A percentile compares a stretch with the other conserved stretches of the same genome.
Evolutionary conservation across 2,888 invertebrate species (phyloP).

Genomic region (Electrophaes corylata): DNA sequence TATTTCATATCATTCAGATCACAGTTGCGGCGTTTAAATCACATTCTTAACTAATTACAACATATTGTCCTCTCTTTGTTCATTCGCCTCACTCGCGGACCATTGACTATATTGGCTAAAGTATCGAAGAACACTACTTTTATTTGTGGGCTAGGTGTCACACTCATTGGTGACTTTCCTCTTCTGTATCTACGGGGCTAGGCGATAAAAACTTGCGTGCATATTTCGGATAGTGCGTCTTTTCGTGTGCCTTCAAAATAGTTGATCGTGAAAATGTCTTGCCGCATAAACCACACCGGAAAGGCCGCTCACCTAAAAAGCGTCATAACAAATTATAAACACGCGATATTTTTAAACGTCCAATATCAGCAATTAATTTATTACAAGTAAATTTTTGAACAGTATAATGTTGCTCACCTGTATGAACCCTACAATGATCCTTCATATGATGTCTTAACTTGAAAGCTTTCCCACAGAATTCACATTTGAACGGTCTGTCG

Average conservation of each 20-base stretch:
- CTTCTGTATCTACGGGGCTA: constrained; percentile 92
- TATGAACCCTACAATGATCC: constrained; percentile 96
- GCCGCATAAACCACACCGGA: constrained; percentile 94
- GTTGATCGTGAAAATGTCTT: constrained; percentile 96
- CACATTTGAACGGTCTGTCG: constrained; percentile 96
- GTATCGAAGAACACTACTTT: constrained; percentile 52
- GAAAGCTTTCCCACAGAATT: constrained; percentile 97
- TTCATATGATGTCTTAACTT: constrained; percentile 97
- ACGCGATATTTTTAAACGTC: background rate
- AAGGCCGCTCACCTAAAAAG: constrained; percentile 90
- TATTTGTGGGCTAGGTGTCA: constrained; percentile 53
- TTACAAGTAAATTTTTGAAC: background rate
- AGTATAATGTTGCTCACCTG: constrained; percentile 81
- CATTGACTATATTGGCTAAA: constrained; percentile 67
- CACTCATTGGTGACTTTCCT: constrained; percentile 89
- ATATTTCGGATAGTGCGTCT: constrained; percentile 96
- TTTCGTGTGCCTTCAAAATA: constrained; percentile 96
- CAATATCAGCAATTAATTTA: background rate
- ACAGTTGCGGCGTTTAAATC: constrained; percentile 85
- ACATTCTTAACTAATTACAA: constrained; percentile 83
- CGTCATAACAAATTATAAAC: constrained; percentile 11
- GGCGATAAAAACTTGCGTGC: constrained; percentile 95
- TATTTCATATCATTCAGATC: constrained; percentile 85
- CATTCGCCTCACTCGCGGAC: constrained; percentile 69
- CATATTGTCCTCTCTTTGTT: constrained; percentile 81